Evolutionary conservation across 2,888 invertebrate genomes (phyloP).

Genomic region (Athalia circularis): DNA sequence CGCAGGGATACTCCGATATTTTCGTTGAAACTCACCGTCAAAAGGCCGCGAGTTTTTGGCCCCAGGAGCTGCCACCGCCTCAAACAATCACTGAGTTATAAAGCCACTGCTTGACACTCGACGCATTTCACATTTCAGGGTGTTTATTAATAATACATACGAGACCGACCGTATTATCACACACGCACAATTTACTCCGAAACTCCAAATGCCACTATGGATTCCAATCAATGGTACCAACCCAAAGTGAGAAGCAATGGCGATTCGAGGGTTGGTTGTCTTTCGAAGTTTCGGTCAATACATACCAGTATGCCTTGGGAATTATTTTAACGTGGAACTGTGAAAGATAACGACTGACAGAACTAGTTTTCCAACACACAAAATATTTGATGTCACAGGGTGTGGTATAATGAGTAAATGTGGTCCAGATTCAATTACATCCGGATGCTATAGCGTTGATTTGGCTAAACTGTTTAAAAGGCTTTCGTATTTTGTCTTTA

Average conservation of each 20-base stretch:
- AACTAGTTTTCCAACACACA: no score
- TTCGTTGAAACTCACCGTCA: not conserved
- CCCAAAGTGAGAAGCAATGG: not conserved
- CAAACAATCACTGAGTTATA: conserved; percentile 47
- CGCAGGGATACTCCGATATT: not conserved
- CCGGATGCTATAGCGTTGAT: conserved; percentile 7
- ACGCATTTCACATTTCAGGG: conserved; percentile 54
- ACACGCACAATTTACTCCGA: conserved; percentile 44
- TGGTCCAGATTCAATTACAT: no score
- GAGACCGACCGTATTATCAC: conserved; percentile 10
- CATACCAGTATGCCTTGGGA: not conserved
- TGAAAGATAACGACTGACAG: no score
- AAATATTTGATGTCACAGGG: no score
- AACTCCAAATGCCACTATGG: conserved; percentile 46
- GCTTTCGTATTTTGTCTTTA: conserved; percentile 53
- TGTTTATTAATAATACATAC: conserved; percentile 44
- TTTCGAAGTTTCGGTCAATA: no score
- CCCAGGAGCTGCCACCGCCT: conserved; percentile 1
- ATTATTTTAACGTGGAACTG: not conserved
- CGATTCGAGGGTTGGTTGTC: not conserved
- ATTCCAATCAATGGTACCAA: conserved; percentile 42
- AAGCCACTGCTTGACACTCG: conserved; percentile 48
- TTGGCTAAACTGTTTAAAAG: conserved; percentile 56
- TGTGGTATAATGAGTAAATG: no score
- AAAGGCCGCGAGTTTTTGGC: not conserved